Evolutionary conservation across 2,888 invertebrate species (phyloP).

Genomic region (Hanleya hanleyi): DNA sequence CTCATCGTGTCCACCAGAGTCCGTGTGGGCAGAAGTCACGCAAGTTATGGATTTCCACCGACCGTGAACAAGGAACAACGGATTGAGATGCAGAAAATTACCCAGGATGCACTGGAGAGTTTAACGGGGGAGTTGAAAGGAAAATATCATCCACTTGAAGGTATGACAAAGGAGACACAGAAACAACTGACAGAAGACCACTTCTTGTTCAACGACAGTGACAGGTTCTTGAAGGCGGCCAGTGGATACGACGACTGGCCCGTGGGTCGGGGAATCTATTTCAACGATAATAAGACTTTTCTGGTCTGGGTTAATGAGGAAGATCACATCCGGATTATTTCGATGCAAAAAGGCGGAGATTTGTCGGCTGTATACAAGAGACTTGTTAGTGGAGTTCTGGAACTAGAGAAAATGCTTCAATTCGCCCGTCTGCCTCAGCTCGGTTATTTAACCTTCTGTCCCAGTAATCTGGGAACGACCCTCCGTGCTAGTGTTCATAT

Average conservation of each 20-base stretch:
- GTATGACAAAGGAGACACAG: constrained; percentile 53
- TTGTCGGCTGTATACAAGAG: constrained; percentile 63
- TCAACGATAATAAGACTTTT: constrained; percentile 85
- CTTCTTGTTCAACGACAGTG: constrained; percentile 42
- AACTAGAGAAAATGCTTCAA: constrained; percentile 72
- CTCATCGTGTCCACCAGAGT: constrained; percentile 79
- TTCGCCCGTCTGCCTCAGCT: constrained; percentile 85
- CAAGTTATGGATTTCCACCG: constrained; percentile 74
- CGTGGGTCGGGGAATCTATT: constrained; percentile 91
- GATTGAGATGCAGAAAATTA: constrained; percentile 48
- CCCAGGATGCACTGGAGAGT: constrained; percentile 42
- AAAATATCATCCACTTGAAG: constrained; percentile 69
- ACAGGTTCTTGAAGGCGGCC: constrained; percentile 56
- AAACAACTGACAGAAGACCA: constrained; percentile 59
- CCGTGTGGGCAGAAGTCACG: constrained; percentile 63
- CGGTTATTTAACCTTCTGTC: constrained; percentile 89
- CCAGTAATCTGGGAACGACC: constrained; percentile 88
- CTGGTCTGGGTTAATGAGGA: constrained; percentile 94
- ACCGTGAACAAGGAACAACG: constrained; percentile 82
- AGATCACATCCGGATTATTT: constrained; percentile 89
- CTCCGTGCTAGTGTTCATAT: constrained; percentile 98
- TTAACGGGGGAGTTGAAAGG: constrained; percentile 64
- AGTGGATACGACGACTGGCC: constrained; percentile 87
- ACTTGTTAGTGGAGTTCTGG: constrained; percentile 83
- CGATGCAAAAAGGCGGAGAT: constrained; percentile 78